phyloP scores from a whole-genome alignment of 92 coral and sea anemone species.

The Siderastrea siderea region DNA sequence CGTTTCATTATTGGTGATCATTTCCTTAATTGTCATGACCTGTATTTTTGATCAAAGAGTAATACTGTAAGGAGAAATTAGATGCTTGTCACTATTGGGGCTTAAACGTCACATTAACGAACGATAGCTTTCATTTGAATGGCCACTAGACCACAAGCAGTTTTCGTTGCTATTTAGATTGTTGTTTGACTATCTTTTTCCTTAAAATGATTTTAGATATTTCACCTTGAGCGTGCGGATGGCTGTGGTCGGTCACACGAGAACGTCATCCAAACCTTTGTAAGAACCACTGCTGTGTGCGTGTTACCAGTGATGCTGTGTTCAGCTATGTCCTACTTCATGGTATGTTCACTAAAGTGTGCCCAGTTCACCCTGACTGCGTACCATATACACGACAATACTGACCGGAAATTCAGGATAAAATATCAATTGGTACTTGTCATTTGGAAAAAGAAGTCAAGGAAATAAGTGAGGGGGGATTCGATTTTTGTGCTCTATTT shows the following conservation, averaged over 20 bases:
- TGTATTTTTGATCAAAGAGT: too few species aligned
- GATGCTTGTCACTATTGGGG: too few species aligned
- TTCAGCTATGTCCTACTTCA: constrained; percentile 72
- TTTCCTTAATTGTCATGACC: too few species aligned
- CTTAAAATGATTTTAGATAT: constrained; percentile 34
- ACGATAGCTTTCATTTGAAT: not conserved
- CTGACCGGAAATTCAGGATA: too few species aligned
- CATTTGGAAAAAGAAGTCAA: too few species aligned
- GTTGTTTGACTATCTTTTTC: not conserved
- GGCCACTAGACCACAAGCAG: not conserved
- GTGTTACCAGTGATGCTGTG: constrained; percentile 68
- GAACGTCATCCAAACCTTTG: constrained; percentile 73
- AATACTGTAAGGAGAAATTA: too few species aligned
- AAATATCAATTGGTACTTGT: too few species aligned
- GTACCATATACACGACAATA: too few species aligned
- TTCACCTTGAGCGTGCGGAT: constrained; percentile 67
- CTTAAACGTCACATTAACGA: not conserved
- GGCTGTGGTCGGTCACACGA: constrained; percentile 75
- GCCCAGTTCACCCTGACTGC: too few species aligned
- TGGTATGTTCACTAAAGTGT: constrained; percentile 35
- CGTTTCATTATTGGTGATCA: too few species aligned
- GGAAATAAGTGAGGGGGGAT: too few species aligned
- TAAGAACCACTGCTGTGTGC: constrained; percentile 61
- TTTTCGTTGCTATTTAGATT: not conserved
- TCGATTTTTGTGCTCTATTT: too few species aligned